Evolutionary conservation across 2,888 invertebrate species (phyloP), one percentile per base, ranked within the genome.

Genomic region (Celastrina argiolus): DNA sequence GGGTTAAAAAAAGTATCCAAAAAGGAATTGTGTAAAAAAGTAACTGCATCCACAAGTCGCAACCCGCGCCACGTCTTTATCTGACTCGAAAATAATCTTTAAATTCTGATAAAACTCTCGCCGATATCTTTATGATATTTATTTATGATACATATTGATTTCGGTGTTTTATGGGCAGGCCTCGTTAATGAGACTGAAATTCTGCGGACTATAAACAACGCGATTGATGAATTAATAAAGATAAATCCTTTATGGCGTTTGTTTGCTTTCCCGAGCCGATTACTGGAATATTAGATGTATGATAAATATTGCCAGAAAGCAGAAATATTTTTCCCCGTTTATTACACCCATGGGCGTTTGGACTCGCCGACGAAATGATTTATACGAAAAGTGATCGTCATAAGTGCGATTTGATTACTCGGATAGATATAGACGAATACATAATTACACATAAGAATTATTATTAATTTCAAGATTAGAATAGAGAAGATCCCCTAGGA

Each of bases 301-400:
- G 41, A 64, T 66, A 66, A 67, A 56, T 45, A 65, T 64, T 45
- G 39, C 14, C 34, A 28, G 7, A 34, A n/a, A 65, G n/a, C 51
- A 22, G 36, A 51, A 51, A 34, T 12, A 34, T 34, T 39, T 31
- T 18, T 61, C 36, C 18, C 18, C 36, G 18, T 61, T 61, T 39
- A 18, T 61, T 61, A 36, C 12, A 18, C 14, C 36, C 22, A 8
- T 36, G 22, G 22, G 61, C 39, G 39, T 10, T 36, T 22, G 22
- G 10, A 22, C 51, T 22, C 22, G 61, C 18, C 22, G 2, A 58
- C 39, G 1, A 12, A 10, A 51, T 51, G 8, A 22, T 51, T 22
- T 22, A 22, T 22, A 51, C 12, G 26, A 26, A 22, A 22, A 51
- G 51, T 51, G 4, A 58, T 34, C n/a, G n/a, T n/a, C n/a, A n/a